Evolutionary conservation across 2,797 vertebrate species (phyloP).

Genomic region (Erpetoichthys calabaricus): DNA sequence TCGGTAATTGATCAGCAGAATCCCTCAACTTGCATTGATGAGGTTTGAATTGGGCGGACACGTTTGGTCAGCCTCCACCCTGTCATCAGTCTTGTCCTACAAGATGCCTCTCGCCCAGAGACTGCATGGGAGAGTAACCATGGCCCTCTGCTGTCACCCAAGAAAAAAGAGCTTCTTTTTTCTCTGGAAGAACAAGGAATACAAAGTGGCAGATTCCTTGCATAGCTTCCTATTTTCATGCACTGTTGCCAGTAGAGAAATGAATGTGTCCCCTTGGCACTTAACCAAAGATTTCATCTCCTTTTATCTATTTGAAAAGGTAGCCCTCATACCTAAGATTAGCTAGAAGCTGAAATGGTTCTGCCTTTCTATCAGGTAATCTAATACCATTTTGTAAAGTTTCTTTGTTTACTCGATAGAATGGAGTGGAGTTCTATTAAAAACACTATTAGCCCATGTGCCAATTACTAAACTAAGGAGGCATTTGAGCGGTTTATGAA

Average conservation of each 20-base stretch:
- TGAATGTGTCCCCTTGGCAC: constrained; percentile 33
- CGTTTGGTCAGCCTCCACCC: constrained; percentile 29
- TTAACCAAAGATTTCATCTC: constrained; percentile 43
- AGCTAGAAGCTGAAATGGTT: constrained; percentile 33
- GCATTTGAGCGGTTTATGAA: not conserved
- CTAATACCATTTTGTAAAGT: constrained; percentile 39
- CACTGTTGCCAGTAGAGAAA: constrained; percentile 50
- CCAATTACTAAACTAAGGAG: not conserved
- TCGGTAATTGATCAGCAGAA: constrained; percentile 62
- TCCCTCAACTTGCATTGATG: constrained; percentile 41
- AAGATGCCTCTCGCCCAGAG: constrained; percentile 54
- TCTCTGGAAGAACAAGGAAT: constrained; percentile 36
- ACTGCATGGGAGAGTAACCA: constrained; percentile 65
- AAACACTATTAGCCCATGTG: constrained; percentile 14
- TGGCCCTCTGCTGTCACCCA: constrained; percentile 28
- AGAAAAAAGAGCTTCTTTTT: constrained; percentile 34
- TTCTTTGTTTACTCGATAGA: constrained; percentile 21
- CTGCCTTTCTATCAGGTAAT: constrained; percentile 49
- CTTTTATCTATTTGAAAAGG: constrained; percentile 56
- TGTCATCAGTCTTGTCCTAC: constrained; percentile 72
- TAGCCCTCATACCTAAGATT: constrained; percentile 46
- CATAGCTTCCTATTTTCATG: constrained; percentile 69
- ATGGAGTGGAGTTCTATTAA: constrained; percentile 20
- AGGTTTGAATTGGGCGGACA: constrained; percentile 43
- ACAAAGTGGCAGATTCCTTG: constrained; percentile 61